phyloP scores from a whole-genome alignment of 1,140 invertebrate genomes.

The Cotesia chilonis region DNA sequence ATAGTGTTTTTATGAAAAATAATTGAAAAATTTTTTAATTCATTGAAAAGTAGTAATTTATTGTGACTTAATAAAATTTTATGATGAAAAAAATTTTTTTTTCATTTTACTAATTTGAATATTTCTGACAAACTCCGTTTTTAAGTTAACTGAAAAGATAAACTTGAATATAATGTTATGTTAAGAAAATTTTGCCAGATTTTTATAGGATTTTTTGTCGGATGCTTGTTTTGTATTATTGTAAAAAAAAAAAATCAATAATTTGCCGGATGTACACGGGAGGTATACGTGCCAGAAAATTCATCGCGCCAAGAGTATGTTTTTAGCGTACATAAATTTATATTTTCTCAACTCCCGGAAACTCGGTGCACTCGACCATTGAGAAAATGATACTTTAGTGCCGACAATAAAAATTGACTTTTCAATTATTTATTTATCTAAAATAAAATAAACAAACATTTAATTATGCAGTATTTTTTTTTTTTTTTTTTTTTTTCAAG shows the following conservation, averaged over 20 bases:
- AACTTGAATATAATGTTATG: background rate
- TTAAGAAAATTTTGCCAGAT: background rate
- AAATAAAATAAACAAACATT: no score
- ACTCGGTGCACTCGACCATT: conserved; percentile 7
- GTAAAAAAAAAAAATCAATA: conserved; percentile 12
- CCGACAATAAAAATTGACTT: no score
- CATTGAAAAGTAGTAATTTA: no score
- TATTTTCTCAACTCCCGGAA: conserved; percentile 12
- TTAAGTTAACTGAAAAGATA: no score
- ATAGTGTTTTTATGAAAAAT: no score
- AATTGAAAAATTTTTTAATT: no score
- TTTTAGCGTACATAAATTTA: conserved; percentile 10
- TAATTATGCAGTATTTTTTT: no score
- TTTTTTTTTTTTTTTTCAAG: background rate
- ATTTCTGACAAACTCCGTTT: no score
- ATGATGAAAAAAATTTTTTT: no score
- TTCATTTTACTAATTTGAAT: no score
- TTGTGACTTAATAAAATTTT: no score
- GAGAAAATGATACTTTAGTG: conserved; percentile 1
- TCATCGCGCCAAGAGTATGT: conserved; percentile 21
- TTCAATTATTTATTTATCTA: background rate
- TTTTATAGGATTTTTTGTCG: background rate
- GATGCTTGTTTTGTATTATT: background rate
- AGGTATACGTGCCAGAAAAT: conserved; percentile 24
- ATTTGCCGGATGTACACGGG: conserved; percentile 2